A percentile compares a stretch with the other conserved stretches of the same genome.
Conservation (phyloP, 2,113 vertebrate genomes). For the Myotis davidii region DNA sequence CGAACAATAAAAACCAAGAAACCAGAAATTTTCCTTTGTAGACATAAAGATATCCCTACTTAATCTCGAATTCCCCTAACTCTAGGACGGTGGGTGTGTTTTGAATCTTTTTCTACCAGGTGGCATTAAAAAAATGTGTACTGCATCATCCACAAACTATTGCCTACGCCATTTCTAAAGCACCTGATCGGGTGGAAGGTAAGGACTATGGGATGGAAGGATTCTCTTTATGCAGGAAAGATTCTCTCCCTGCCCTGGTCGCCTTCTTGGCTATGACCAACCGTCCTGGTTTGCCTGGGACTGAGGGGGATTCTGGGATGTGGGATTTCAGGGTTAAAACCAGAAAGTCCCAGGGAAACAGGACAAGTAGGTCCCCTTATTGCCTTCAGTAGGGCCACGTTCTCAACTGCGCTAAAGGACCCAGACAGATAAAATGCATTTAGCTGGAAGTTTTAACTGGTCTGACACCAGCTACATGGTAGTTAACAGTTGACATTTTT, state of each 20-base stretch:
- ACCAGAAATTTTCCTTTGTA: not conserved
- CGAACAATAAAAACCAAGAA: not conserved
- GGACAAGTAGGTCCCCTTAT: not conserved
- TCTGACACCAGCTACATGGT: not conserved
- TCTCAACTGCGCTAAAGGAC: not conserved
- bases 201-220: not conserved
- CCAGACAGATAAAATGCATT: not conserved
- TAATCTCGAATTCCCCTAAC: not conserved
- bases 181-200: not conserved
- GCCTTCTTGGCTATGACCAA: not conserved
- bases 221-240: not conserved
- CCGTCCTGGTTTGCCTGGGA: not conserved
- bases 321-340: not conserved
- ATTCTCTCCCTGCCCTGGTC: not conserved
- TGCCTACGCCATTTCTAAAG: not conserved
- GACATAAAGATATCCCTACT: not conserved
- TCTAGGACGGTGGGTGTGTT: not conserved
- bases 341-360: not conserved
- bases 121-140: not conserved
- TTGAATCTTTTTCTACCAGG: not conserved
- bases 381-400: not conserved
- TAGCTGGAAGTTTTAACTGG: not conserved
- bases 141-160: not conserved
- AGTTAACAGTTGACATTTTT: slow-evolving; percentile 29
- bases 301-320: not conserved